These are phyloP conservation scores for Gymnothorax javanicus DNA, from an alignment of 2,797 vertebrate genomes.

Conservation along the genomic window DNA sequence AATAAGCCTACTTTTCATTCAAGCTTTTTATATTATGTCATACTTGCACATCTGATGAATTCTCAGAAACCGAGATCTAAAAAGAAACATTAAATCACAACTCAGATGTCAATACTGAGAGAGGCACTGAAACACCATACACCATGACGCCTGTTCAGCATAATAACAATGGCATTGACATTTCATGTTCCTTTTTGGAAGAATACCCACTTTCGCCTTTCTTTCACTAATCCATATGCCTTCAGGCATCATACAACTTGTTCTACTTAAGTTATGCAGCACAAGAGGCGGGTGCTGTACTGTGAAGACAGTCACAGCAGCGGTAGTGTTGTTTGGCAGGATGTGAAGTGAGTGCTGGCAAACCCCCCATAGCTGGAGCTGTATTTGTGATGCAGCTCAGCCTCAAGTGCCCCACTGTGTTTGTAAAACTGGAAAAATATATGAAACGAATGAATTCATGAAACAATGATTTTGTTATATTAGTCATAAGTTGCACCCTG, in stretches of 20 bases:
- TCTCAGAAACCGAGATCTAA: not conserved
- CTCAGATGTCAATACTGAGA: slow-evolving; percentile 13
- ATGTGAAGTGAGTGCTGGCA: not conserved
- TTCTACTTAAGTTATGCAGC: not conserved
- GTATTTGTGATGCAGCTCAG: too few relatives aligned
- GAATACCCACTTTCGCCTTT: not conserved
- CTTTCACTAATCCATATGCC: not conserved
- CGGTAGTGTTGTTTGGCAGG: too few relatives aligned
- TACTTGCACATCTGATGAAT: not conserved
- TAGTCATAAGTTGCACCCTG: too few relatives aligned
- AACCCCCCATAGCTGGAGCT: not conserved
- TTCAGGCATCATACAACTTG: not conserved
- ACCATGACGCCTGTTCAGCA: not conserved
- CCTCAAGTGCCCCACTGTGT: too few relatives aligned
- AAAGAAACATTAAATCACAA: slow-evolving; percentile 1
- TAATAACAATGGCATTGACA: not conserved
- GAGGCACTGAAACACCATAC: not conserved
- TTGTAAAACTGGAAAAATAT: not conserved
- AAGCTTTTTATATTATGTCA: not conserved
- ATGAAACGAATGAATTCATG: not conserved
- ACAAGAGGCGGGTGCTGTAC: not conserved
- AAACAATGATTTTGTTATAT: too few relatives aligned
- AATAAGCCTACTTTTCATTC: not conserved
- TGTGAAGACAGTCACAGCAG: too few relatives aligned
- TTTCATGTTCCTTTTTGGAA: not conserved